Evolutionary conservation across 2,113 vertebrate species (phyloP).

Genomic region (Lutjanus erythropterus): DNA sequence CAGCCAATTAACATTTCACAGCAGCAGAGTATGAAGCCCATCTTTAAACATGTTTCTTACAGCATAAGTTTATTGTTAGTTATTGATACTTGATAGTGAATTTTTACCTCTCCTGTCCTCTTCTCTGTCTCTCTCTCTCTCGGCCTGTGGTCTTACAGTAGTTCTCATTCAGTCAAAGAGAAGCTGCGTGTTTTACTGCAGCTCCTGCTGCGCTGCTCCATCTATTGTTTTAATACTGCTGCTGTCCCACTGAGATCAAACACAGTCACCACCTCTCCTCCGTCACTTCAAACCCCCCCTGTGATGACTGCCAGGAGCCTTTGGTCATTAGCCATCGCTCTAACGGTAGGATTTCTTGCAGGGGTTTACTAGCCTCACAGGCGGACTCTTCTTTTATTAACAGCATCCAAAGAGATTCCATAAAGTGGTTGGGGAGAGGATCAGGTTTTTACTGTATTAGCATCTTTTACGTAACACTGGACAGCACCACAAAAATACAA

Average conservation of each 20-base stretch:
- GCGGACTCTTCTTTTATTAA: slow-evolving; percentile 12
- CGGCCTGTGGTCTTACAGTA: slow-evolving; percentile 17
- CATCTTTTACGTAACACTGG: neutral
- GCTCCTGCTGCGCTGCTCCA: slow-evolving; percentile 65
- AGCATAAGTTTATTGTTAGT: neutral
- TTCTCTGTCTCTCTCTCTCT: neutral
- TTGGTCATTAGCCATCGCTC: slow-evolving; percentile 48
- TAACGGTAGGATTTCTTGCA: slow-evolving; percentile 5
- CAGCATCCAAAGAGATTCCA: neutral
- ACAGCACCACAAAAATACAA: neutral
- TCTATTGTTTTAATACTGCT: slow-evolving; percentile 59
- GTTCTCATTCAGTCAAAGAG: slow-evolving; percentile 26
- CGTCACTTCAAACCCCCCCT: slow-evolving; percentile 35
- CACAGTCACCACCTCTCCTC: slow-evolving; percentile 40
- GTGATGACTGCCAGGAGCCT: slow-evolving; percentile 46
- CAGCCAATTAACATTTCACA: neutral
- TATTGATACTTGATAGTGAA: neutral
- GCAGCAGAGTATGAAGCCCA: neutral
- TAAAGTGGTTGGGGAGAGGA: neutral
- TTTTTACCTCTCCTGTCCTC: neutral
- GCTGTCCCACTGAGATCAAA: slow-evolving; percentile 73
- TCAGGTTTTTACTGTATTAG: slow-evolving; percentile 23
- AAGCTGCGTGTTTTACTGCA: slow-evolving; percentile 63
- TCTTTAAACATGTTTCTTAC: neutral
- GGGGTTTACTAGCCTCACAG: slow-evolving; percentile 40